These are phyloP conservation scores for Oriolus oriolus DNA, from an alignment of 2,113 vertebrate genomes.

Conservation along the genomic window DNA sequence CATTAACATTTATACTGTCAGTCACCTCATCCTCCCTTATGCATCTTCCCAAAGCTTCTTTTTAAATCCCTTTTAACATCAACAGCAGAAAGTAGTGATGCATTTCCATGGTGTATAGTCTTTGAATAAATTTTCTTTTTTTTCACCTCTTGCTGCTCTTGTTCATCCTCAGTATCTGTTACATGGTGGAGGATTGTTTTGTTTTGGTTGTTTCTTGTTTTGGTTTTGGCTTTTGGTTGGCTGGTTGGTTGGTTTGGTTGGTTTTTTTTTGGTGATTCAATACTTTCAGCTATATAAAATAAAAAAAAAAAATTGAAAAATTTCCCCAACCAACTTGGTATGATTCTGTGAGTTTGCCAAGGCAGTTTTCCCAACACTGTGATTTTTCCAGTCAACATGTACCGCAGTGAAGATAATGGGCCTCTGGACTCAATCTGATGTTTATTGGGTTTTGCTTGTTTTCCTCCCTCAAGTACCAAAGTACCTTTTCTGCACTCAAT, in stretches of 20 bases:
- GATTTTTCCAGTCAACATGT: not conserved
- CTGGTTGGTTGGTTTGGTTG: not conserved
- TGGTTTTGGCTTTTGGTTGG: not conserved
- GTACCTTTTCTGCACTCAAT: not conserved
- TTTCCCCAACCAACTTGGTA: not conserved
- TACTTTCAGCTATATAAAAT: not conserved
- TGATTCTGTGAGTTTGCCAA: not conserved
- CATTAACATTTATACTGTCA: slow-evolving; percentile 32
- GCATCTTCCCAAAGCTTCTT: not conserved
- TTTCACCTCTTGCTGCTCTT: not conserved
- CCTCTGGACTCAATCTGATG: not conserved
- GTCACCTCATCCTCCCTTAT: not conserved
- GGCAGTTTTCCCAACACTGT: not conserved
- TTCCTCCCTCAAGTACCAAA: not conserved
- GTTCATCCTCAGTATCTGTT: not conserved
- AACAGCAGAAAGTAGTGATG: not conserved
- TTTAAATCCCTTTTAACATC: slow-evolving; percentile 8
- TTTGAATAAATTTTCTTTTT: not conserved
- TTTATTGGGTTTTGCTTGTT: not conserved
- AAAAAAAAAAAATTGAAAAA: accelerated
- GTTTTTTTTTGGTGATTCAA: not conserved
- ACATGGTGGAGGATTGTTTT: not conserved
- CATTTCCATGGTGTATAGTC: not conserved
- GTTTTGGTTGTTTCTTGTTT: not conserved
- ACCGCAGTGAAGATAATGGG: not conserved